Evolutionary conservation across 1,140 invertebrate genomes (phyloP), one percentile per base, ranked within the genome.

Genomic region (Macrobrachium nipponense): DNA sequence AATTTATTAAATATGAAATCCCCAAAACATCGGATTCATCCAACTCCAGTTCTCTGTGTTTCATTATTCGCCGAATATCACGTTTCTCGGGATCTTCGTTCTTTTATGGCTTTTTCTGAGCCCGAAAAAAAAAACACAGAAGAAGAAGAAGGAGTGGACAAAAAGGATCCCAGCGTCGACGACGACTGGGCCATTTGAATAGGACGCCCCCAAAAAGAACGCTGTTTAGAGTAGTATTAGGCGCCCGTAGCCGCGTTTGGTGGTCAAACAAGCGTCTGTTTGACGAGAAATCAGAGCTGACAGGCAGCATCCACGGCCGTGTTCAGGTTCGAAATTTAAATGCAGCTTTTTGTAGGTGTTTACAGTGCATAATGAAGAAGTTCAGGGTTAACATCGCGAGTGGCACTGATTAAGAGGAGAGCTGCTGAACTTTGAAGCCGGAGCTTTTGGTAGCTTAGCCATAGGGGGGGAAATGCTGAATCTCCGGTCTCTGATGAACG

Each of bases 201-300:
- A 76, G 73, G 59, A 20, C 44, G 73, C 73, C 44, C 73, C 51
- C 51, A 8, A 51, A 36, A 43, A 58, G 73, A 20, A 44, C 59
- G 18, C 18, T 76, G 73, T 76, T 51, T 58, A 76, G 43, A 58
- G 73, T 76, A 20, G 73, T 76, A 76, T 76, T 76, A 76, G 73
- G 73, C 17, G 44, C 18, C 73, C 73, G 73, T 59, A 58, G 44
- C 36, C 17, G 73, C 51, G 73, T 76, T 76, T 76, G 73, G 73
- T 18, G 73, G 44, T 58, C 44, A 76, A 76, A 76, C 73, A 76
- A 17, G 6, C 0, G 15, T 18, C 18, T 76, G 44, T 76, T 76
- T 76, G 73, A 76, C 44, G 73, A 76, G 73, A 76, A 76, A 76
- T 76, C 73, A 76, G 73, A 76, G 44, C 73, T 76, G 73, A 76